Conservation (phyloP, 2,113 vertebrate genomes). For the Cervus canadensis region DNA sequence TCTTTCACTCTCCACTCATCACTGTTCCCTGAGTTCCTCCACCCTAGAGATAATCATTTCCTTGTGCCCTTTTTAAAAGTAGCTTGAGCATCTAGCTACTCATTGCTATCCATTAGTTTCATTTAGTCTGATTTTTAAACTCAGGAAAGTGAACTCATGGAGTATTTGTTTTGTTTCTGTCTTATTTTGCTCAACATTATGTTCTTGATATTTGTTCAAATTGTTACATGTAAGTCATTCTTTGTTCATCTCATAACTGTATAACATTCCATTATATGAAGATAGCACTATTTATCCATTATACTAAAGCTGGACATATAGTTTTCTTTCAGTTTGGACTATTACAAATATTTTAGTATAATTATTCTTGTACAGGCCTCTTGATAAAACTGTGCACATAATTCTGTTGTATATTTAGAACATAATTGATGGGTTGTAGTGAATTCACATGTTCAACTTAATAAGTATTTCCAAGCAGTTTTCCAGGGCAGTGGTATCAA, state of each 20-base stretch:
- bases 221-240: background rate
- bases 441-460: background rate
- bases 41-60: background rate
- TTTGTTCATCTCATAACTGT: background rate
- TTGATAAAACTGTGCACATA: background rate
- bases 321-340: background rate
- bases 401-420: conserved; percentile 15
- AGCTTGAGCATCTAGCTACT: background rate
- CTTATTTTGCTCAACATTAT: background rate
- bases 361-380: background rate
- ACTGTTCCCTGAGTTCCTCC: background rate
- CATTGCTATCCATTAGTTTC: background rate
- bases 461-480: background rate
- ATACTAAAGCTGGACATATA: background rate
- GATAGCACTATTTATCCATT: background rate
- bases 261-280: conserved; percentile 1
- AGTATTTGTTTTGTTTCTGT: background rate
- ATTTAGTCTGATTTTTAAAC: background rate
- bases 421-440: background rate
- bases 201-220: background rate
- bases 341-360: background rate
- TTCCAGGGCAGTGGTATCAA: background rate
- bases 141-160: background rate
- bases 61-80: background rate
- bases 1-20: background rate